Base-by-base conservation (phyloP, 2,888 invertebrate species). In the Zygogramma bicolorata region DNA sequence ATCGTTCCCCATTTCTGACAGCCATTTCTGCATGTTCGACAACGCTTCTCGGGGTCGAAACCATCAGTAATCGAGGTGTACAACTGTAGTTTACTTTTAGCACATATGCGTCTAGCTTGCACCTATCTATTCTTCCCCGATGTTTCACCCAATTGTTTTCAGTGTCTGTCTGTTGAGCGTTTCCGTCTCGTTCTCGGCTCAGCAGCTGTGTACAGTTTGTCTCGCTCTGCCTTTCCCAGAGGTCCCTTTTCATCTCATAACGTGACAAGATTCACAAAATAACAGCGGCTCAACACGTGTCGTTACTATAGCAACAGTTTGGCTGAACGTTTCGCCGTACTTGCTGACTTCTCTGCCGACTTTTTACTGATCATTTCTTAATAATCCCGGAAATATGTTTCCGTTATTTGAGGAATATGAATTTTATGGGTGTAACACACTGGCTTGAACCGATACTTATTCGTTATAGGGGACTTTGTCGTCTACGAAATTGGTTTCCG, bases 191-290 rank as follows among this genome's bases (percentile, higher is more conserved):
- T 78, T 83, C 80, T 81, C 74, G 75, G 74, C 80, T 77, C 79
- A 77, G 79, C 79, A 75, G 77, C 80, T 76, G 74, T 75, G 74
- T 77, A 74, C 74, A 61, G 70, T 66, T 77, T 78, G 78, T 77
- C 79, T 79, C 77, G 76, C 76, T 80, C 77, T 77, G 77, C 74
- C 73, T 75, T 83, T 85, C 85, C 84, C 86, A 82, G 79, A 83
- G 85, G 85, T 85, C 85, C 86, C 85, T 86, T 87, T 87, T 86
- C 86, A 86, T 86, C 86, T 86, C 83, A 83, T 85, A 86, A 87
- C 87, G 87, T 87, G 87, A 87, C 86, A 86, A 86, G 87, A 87
- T 86, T 87, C 85, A 82, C 85, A 86, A 87, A 86, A 86, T 85
- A 86, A 86, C 85, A 85, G 85, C 84, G 83, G 85, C 83, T 86